Evolutionary conservation across 2,797 vertebrate species (phyloP), one percentile per base, ranked within the genome.

Genomic region (Galagoides demidoff): DNA sequence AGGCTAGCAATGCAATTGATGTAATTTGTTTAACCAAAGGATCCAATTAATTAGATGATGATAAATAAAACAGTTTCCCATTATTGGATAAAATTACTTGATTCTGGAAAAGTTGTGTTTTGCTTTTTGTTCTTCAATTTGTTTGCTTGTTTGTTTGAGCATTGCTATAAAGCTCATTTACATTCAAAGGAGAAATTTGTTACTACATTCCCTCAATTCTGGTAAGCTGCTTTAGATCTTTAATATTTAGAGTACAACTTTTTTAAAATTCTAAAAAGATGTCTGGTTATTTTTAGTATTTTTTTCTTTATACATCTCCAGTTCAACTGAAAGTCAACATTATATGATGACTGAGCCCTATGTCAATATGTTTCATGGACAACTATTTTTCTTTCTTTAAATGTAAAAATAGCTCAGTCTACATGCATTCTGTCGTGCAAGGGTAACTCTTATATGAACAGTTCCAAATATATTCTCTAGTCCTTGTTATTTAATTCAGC

Each of bases 31-130:
- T 74, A 59, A 31, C 12, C 45, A 83, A 95, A 95, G 70, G 1
- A 82, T 55, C 19, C 0, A 37, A 45, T 2, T 95, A 97, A 97
- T 68, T 95, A 23, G 1, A 71, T 29, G 68, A 22, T 68, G 71
- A 96, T 82, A 29, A 93, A 79, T 64, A 86, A 25, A 23, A 12
- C 4, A 92, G 9, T 59, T 70, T 29, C 8, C 31, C 39, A 70
- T 71, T 93, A 90, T 77, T 73, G 14, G 5, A 45, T 66, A 0
- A 17, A 70, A 92, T 76, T 91, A 5, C 70, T 17, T 57, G 17
- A 95, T n/a, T 13, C 0, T 85, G 0, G 29, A 90, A 70, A 82
- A 43, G 11, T 55, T 59, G 2, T 12, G 11, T 64, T 99, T 34
- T n/a, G 23, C 45, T 45, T 52, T 84, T 79, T 34, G 9, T 52